These are phyloP conservation scores for Dipus sagitta DNA, from an alignment of 2,797 vertebrate species.

Conservation along the genomic window DNA sequence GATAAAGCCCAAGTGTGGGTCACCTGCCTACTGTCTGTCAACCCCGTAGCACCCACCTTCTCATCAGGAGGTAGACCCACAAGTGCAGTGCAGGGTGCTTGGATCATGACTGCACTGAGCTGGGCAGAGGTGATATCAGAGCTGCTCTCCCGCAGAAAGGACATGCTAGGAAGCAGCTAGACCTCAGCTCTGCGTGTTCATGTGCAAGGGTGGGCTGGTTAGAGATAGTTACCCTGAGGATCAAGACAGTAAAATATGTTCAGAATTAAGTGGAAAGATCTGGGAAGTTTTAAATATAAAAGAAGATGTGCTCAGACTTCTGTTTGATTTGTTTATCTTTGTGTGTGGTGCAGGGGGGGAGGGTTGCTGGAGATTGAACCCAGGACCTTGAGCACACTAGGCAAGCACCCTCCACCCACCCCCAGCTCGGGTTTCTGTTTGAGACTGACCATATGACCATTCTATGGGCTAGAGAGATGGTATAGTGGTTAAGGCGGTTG, in stretches of 20 bases:
- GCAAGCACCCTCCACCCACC: no score
- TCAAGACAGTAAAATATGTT: background rate
- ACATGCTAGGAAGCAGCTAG: background rate
- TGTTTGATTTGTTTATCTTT: background rate
- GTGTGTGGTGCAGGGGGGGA: background rate
- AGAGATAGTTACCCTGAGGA: background rate
- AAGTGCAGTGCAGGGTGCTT: background rate
- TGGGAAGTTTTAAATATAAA: background rate
- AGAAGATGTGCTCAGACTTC: background rate
- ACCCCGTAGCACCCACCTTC: background rate
- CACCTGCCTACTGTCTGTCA: background rate
- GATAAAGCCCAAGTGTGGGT: slow-evolving; percentile 22
- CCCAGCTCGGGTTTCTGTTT: no score
- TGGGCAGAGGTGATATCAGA: background rate
- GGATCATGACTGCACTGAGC: background rate
- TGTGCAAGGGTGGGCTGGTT: background rate
- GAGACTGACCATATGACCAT: background rate
- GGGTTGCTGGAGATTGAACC: no score
- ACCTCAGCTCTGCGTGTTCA: background rate
- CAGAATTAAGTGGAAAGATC: background rate
- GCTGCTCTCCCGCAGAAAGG: background rate
- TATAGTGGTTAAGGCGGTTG: no score
- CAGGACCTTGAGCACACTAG: no score
- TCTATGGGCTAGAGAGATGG: background rate
- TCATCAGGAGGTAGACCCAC: background rate